A percentile compares a stretch with the other conserved stretches of the same genome.
Conservation (phyloP, 2,797 vertebrate species). For the Vultur gryphus region DNA sequence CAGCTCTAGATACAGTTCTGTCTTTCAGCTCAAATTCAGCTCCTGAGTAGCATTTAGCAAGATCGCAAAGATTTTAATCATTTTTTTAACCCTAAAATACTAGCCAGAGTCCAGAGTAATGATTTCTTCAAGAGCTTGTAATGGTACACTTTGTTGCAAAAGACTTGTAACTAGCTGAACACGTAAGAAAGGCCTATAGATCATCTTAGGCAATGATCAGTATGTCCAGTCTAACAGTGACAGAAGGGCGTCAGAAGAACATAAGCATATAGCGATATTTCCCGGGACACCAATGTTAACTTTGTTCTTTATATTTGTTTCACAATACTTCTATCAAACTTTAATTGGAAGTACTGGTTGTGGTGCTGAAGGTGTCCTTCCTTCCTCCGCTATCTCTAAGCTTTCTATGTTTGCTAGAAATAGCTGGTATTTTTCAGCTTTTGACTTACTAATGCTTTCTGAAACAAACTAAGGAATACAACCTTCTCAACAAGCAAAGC, state of each 20-base stretch:
- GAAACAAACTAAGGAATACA: neutral
- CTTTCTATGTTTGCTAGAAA: neutral
- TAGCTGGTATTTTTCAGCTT: neutral
- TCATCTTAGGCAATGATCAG: neutral
- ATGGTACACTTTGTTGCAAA: neutral
- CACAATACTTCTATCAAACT: neutral
- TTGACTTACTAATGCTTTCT: neutral
- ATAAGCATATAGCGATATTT: neutral
- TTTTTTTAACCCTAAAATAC: neutral
- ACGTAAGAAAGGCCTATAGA: accelerated
- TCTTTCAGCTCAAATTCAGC: neutral
- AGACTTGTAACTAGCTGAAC: neutral
- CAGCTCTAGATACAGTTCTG: neutral
- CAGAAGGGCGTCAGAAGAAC: neutral
- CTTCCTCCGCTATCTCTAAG: neutral
- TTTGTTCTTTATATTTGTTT: neutral
- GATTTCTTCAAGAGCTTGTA: neutral
- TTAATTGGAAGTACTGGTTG: neutral
- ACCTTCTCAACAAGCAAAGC: neutral
- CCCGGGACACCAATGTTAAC: neutral
- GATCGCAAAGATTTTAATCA: neutral
- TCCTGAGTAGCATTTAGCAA: neutral
- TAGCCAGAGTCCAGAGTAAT: neutral
- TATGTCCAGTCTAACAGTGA: neutral
- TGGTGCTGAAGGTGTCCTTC: neutral